phyloP scores from a whole-genome alignment of 2,797 vertebrate species.

The Gobio occitaniae region DNA sequence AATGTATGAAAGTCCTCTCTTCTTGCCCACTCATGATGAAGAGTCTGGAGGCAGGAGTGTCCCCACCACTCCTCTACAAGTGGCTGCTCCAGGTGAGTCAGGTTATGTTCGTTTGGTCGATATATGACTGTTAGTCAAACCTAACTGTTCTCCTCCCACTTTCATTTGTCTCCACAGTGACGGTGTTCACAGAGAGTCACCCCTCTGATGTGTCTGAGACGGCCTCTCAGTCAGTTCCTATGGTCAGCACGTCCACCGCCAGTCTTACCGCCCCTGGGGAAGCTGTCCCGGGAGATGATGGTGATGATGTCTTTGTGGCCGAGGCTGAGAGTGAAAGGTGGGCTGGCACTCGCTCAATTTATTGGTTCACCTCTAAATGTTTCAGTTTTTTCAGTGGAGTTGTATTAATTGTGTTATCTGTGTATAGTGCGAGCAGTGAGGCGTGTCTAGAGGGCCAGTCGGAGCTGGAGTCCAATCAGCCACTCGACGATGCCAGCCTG shows the following conservation, averaged over 20 bases:
- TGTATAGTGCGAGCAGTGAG: slow-evolving; percentile 79
- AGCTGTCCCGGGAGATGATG: slow-evolving; percentile 85
- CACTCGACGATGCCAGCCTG: slow-evolving; percentile 88
- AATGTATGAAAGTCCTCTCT: slow-evolving; percentile 97
- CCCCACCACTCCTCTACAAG: slow-evolving; percentile 94
- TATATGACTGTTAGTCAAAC: not conserved
- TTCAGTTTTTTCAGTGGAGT: not conserved
- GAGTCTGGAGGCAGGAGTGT: slow-evolving; percentile 96
- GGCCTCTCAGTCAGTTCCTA: slow-evolving; percentile 96
- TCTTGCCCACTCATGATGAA: slow-evolving; percentile 93
- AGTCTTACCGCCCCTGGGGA: slow-evolving; percentile 82
- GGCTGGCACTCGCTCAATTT: slow-evolving; percentile 53
- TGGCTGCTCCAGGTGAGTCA: slow-evolving; percentile 89
- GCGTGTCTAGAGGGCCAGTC: slow-evolving; percentile 88
- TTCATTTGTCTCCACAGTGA: slow-evolving; percentile 77
- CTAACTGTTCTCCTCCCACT: not conserved
- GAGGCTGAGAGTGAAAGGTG: slow-evolving; percentile 90
- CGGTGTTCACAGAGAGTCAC: slow-evolving; percentile 91
- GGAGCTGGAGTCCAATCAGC: slow-evolving; percentile 85
- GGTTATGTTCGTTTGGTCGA: not conserved
- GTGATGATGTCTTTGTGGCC: slow-evolving; percentile 96
- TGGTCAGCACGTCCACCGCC: slow-evolving; percentile 92
- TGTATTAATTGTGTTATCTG: not conserved
- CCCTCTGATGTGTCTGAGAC: slow-evolving; percentile 87
- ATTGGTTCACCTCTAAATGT: not conserved